Evolutionary conservation across 2,888 invertebrate species (phyloP).

Genomic region (Drosophila picticornis): DNA sequence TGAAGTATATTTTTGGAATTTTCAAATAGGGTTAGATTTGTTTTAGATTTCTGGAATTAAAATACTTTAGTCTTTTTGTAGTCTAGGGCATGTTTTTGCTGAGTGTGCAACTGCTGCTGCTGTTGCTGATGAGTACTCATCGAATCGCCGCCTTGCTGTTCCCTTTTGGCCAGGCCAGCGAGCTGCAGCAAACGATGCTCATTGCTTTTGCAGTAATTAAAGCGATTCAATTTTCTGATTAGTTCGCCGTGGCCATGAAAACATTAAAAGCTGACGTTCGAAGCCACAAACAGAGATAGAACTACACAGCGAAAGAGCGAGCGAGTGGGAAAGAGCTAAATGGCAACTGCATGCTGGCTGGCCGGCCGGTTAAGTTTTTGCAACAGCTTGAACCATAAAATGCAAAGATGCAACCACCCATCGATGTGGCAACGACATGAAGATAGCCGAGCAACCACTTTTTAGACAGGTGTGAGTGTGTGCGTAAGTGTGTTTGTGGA

Average conservation of each 20-base stretch:
- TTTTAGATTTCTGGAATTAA: background rate
- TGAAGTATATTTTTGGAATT: background rate
- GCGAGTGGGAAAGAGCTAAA: slow-evolving; percentile 1
- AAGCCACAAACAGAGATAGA: slow-evolving; percentile 17
- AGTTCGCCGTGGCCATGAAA: slow-evolving; percentile 82
- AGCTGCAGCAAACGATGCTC: slow-evolving; percentile 50
- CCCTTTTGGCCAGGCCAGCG: slow-evolving; percentile 13
- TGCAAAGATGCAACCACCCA: slow-evolving; percentile 65
- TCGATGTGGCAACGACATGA: slow-evolving; percentile 36
- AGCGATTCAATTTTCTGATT: slow-evolving; percentile 85
- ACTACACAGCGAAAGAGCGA: slow-evolving; percentile 2
- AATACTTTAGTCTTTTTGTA: background rate
- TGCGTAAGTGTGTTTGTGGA: slow-evolving; percentile 34
- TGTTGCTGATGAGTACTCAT: slow-evolving; percentile 58
- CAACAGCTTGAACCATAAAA: slow-evolving; percentile 62
- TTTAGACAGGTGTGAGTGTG: slow-evolving; percentile 7
- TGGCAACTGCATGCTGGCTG: background rate
- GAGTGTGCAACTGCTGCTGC: slow-evolving; percentile 6
- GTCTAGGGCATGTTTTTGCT: background rate
- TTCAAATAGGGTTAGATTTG: background rate
- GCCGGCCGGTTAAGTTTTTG: slow-evolving; percentile 34
- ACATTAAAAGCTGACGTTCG: slow-evolving; percentile 47
- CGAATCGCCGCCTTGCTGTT: slow-evolving; percentile 33
- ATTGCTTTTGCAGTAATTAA: slow-evolving; percentile 85
- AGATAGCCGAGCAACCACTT: slow-evolving; percentile 21